Conservation (phyloP, 53 echinoderm and acorn worm genomes). For the Antedon mediterranea region DNA sequence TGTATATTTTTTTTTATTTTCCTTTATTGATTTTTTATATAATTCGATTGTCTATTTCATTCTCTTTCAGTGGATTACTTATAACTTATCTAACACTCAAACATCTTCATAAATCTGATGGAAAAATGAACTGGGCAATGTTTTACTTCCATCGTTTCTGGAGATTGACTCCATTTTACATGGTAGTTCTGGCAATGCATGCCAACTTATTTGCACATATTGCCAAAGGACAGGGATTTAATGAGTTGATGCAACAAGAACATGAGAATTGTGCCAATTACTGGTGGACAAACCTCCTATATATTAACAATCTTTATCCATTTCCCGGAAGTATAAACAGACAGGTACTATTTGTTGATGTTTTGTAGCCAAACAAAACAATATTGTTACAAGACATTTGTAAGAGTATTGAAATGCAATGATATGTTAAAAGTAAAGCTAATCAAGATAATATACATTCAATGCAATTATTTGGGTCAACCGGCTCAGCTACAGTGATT, state of each 20-base stretch:
- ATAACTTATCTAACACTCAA: conserved; percentile 36
- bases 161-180: conserved; percentile 49
- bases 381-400: no score
- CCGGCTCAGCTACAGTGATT: no score
- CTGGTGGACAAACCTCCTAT: conserved; percentile 51
- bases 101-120: conserved; percentile 10
- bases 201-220: conserved; percentile 15
- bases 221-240: conserved; percentile 14
- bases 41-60: no score
- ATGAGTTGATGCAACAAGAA: not conserved
- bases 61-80: conserved; percentile 34
- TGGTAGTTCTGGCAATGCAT: conserved; percentile 23
- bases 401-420: no score
- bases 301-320: conserved; percentile 49
- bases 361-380: no score
- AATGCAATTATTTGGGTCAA: no score
- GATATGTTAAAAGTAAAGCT: no score
- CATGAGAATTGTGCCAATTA: not conserved
- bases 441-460: no score
- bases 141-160: conserved; percentile 66
- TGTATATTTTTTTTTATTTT: no score
- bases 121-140: conserved; percentile 30
- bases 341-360: no score
- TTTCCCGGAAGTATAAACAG: conserved; percentile 11
- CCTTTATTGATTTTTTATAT: not conserved